Evolutionary conservation across 2,113 vertebrate genomes (phyloP).

Genomic region (Chrysochloris asiatica): DNA sequence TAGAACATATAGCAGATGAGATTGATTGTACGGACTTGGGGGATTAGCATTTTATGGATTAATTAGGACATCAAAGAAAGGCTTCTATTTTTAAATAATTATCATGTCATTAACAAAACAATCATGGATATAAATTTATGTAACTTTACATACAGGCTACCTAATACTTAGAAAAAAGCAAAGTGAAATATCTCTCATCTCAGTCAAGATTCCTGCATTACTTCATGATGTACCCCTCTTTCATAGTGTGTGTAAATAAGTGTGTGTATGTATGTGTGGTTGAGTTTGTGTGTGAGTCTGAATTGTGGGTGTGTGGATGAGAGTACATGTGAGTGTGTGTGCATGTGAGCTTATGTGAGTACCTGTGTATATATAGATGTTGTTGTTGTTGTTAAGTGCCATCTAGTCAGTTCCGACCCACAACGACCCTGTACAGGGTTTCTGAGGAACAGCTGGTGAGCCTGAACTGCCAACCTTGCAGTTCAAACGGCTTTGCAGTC

Average conservation of each 20-base stretch:
- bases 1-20: background rate
- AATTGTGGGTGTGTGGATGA: background rate
- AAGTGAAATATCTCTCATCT: background rate
- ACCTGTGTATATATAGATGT: too few species aligned
- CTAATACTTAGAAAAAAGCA: background rate
- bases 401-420: too few species aligned
- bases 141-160: background rate
- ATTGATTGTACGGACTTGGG: accelerated
- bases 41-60: background rate
- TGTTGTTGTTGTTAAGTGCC: too few species aligned
- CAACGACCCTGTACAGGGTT: too few species aligned
- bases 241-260: background rate
- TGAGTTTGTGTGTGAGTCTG: background rate
- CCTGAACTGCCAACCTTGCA: too few species aligned
- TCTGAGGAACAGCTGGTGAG: too few species aligned
- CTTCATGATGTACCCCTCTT: background rate
- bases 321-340: background rate
- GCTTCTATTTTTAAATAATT: background rate
- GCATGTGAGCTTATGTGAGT: too few species aligned
- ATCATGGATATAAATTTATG: background rate
- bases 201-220: background rate
- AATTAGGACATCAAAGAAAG: too few species aligned
- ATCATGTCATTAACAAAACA: background rate
- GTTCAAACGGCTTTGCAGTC: too few species aligned
- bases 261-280: background rate